Base-by-base conservation (phyloP, 1,140 invertebrate species). In the Euwallacea similis region DNA sequence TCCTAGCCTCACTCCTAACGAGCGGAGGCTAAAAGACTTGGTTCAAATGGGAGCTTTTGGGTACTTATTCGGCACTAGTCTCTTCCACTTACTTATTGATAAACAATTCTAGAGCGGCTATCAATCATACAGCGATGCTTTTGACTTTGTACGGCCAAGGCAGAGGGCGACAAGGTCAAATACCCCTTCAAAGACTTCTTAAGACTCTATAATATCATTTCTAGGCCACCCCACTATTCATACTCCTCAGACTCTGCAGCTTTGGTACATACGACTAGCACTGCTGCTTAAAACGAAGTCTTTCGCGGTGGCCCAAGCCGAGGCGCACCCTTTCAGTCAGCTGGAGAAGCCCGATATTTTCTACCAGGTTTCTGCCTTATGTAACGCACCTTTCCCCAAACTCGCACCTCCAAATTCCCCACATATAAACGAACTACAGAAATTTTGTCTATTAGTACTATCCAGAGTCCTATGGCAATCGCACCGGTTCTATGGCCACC, bases 201-300 rank as follows among this genome's bases (percentile, higher is more conserved):
- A 6, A 2, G 9, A 10, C 10, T 60, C 21, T 11, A 11, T 60
- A 42, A 60, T 60, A 41, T 41, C 8, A 41, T n/a, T 47, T 46
- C 6, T 41, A 65, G 63, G 65, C 2, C 42, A 58, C 66, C 88
- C 89, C 0, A 91, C 90, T 10, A 93, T 93, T 79, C 93, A 96
- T 78, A 92, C 92, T 7, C 89, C 92, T 0, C 88, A 94, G 77
- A 92, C 93, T 0, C 81, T 92, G 10, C 90, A 97, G 84, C 80
- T 97, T 0, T 98, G 95, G 95, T 92, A 95, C 76, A 93, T 92
- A 0, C 84, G 96, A 58, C 86, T 97, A n/a, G 86, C 91, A 0
- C 83, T 98, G 1, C 84, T 97, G 69, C 86, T 93, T 2, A 93
- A 96, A 80, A 87, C 96, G 7, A 87, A 89, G 55, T 85, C 92